Conservation (phyloP, 2,888 invertebrate species). For the Metopia argyrocephala region DNA sequence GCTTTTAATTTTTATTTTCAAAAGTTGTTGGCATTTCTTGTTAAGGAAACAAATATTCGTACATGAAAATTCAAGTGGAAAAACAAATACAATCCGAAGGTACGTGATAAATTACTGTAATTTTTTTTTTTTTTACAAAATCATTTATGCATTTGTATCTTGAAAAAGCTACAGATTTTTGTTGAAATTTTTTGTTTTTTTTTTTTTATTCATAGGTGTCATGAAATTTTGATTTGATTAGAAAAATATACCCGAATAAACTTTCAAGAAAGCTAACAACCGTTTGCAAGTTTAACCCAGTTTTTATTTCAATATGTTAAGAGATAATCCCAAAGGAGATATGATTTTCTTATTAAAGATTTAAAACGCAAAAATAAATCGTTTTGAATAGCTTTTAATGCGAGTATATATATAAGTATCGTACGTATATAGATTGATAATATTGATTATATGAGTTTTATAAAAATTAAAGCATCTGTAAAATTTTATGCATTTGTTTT, state of each 20-base stretch:
- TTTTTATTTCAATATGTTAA: constrained; percentile 1
- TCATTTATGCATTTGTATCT: no score
- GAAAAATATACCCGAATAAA: constrained; percentile 4
- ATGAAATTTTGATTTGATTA: constrained; percentile 13
- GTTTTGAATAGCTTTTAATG: no score
- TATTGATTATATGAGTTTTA: no score
- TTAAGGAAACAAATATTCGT: neutral
- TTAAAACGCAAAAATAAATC: no score
- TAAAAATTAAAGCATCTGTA: no score
- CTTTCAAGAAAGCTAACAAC: constrained; percentile 1
- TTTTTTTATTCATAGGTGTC: neutral
- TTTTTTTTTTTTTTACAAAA: neutral
- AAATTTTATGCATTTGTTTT: no score
- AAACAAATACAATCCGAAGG: constrained; percentile 1
- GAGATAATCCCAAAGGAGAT: neutral
- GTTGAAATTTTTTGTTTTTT: neutral
- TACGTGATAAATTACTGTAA: constrained; percentile 32
- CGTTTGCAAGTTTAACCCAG: constrained; percentile 11
- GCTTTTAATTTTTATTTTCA: constrained; percentile 9
- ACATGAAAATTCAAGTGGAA: constrained; percentile 20
- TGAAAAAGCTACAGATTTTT: no score
- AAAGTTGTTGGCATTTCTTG: neutral
- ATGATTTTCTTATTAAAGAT: neutral
- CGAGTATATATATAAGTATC: no score
- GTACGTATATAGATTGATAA: no score